Evolutionary conservation across 2,888 invertebrate genomes (phyloP).

Genomic region (Drosophila paramelanica): DNA sequence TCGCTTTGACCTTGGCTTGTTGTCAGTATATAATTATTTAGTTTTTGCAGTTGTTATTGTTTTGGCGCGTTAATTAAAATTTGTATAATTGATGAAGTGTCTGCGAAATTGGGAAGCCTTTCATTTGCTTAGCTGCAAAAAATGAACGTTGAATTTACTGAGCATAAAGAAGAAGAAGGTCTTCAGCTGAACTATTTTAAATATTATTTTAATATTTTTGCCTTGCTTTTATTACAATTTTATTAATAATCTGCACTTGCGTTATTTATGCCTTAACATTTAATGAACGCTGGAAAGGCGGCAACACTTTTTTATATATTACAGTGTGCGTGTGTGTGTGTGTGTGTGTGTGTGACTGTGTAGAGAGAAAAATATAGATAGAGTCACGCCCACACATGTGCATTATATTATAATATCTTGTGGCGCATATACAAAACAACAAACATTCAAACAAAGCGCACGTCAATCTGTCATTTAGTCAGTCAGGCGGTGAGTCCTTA

Average conservation of each 20-base stretch:
- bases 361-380: constrained; percentile 1
- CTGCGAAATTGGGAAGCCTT: constrained; percentile 10
- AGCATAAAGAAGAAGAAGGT: not conserved
- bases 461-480: constrained; percentile 34
- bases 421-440: constrained; percentile 26
- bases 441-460: constrained; percentile 44
- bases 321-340: constrained; percentile 3
- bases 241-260: constrained; percentile 12
- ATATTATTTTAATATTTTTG: not conserved
- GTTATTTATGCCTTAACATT: constrained; percentile 7
- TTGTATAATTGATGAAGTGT: constrained; percentile 8
- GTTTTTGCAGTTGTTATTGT: constrained; percentile 19
- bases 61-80: constrained; percentile 58
- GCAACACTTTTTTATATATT: constrained; percentile 46
- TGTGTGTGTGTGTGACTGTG: not conserved
- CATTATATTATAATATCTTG: constrained; percentile 47
- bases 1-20: constrained; percentile 48
- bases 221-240: not conserved
- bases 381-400: constrained; percentile 44
- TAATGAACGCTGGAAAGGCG: constrained; percentile 41
- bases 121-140: constrained; percentile 1
- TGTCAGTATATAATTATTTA: constrained; percentile 15
- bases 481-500: constrained; percentile 32
- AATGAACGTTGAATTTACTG: not conserved
- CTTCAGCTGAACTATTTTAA: not conserved